Base-by-base conservation (phyloP, 2,888 invertebrate species). In the Norana najaformis region DNA sequence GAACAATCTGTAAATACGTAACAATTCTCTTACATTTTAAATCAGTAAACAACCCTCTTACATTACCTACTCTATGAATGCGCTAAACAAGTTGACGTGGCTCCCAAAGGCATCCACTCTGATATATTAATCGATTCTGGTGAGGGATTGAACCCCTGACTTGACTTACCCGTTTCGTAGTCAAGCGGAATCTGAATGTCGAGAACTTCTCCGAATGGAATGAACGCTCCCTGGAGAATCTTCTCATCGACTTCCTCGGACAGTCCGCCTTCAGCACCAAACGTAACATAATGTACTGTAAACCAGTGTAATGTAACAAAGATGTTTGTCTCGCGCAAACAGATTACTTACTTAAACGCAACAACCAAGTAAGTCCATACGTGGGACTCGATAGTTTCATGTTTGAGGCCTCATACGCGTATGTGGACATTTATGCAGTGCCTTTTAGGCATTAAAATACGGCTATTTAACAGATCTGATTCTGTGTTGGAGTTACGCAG, bases 141-240 rank as follows among this genome's bases (percentile, higher is more conserved):
- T 30, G 30, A 53, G 3, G 47, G 53, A 3, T 0, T 16, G 30
- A n/a, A 30, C 5, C 30, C n/a, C n/a, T 11, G 69, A 69, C 30
- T 69, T 8, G 30, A n/a, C 69, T 69, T 69, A 94, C 96, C 95
- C 90, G 96, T 95, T 95, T 99, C 98, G 96, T 99, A 99, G 95
- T 99, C 99, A 89, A 99, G 96, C 20, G 99, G 99, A 95, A 98
- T 98, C 95, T 99, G 98, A 88, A 99, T 97, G 95, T 99, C 99
- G n/a, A 98, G 97, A 91, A 99, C 97, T 95, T 99, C 99, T 18
- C 99, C 99, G 95, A 99, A 99, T 2, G 99, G 99, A 93, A 99
- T 97, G 94, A 99, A 99, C 0, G 99, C 99, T 90, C 98, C 98
- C 95, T 98, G 97, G 69, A 99, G 95, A 38, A 98, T 96, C 95